Evolutionary conservation across 2,113 vertebrate species (phyloP).

Genomic region (Gracilinanus agilis): DNA sequence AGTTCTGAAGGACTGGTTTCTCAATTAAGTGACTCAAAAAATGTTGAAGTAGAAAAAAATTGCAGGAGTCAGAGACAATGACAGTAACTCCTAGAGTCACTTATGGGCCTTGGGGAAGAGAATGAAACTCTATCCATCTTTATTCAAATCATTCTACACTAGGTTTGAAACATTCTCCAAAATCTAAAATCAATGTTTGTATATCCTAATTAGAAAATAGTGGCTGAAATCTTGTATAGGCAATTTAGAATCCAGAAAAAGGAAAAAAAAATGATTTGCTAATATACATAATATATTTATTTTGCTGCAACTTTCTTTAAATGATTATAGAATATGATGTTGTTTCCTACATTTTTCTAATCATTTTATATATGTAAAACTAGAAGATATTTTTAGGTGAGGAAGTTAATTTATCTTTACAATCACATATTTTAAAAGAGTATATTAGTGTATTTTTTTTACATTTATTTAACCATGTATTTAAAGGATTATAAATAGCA

Average conservation of each 20-base stretch:
- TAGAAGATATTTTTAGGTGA: not conserved
- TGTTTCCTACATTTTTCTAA: not conserved
- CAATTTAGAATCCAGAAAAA: not conserved
- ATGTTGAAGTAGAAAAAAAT: not conserved
- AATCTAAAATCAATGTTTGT: not conserved
- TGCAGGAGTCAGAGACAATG: not conserved
- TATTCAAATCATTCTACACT: not conserved
- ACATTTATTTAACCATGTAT: not conserved
- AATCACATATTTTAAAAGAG: too few species aligned
- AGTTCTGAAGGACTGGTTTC: not conserved
- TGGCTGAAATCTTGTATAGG: not conserved
- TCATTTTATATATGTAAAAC: not conserved
- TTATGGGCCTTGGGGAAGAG: not conserved
- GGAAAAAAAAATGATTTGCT: not conserved
- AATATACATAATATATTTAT: not conserved
- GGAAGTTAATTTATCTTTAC: not conserved
- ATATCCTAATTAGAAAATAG: not conserved
- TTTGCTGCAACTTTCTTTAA: not conserved
- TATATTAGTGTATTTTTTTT: not conserved
- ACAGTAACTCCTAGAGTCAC: not conserved
- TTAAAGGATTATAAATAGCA: not conserved
- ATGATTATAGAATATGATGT: not conserved
- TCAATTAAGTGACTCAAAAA: not conserved
- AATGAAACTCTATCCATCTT: slow-evolving; percentile 1
- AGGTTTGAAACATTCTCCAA: not conserved